phyloP scores from a whole-genome alignment of 2,113 vertebrate genomes.

The Bos javanicus region DNA sequence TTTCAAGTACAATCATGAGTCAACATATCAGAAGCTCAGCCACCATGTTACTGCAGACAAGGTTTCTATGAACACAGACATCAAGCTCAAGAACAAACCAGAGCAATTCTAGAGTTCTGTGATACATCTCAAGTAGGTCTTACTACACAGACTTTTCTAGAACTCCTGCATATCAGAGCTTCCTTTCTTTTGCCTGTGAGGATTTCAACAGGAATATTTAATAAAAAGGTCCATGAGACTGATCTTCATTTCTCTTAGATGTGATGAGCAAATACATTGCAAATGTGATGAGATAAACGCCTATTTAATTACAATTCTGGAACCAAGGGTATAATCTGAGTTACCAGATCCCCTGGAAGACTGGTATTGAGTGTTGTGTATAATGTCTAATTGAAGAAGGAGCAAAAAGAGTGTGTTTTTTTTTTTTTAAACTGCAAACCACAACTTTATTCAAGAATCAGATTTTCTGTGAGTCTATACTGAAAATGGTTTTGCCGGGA shows the following conservation, averaged over 20 bases:
- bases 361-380: not conserved
- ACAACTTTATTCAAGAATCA: constrained; percentile 40
- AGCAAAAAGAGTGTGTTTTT: not conserved
- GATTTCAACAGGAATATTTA: not conserved
- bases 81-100: not conserved
- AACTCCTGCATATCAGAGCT: not conserved
- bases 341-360: not conserved
- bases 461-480: not conserved
- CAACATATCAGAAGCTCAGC: not conserved
- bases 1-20: not conserved
- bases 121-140: not conserved
- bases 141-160: not conserved
- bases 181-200: not conserved
- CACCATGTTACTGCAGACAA: not conserved
- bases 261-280: not conserved
- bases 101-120: not conserved
- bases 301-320: not conserved
- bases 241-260: not conserved
- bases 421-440: not conserved
- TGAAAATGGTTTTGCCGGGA: not conserved
- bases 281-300: not conserved
- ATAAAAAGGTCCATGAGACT: not conserved
- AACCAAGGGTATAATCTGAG: not conserved
- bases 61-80: not conserved
- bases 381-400: not conserved